Base-by-base conservation (phyloP, 2,113 vertebrate species). In the Scomber japonicus region DNA sequence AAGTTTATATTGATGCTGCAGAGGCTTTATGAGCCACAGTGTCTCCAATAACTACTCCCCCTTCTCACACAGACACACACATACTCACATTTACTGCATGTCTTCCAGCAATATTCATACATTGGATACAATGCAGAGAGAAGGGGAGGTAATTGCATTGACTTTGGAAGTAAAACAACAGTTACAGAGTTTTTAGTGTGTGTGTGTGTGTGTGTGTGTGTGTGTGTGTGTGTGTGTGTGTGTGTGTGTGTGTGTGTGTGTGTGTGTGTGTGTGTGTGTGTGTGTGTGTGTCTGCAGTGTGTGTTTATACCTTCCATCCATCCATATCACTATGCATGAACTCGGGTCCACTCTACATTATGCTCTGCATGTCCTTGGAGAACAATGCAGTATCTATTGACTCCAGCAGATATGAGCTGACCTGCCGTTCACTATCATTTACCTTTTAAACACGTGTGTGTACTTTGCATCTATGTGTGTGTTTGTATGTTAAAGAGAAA, bases 161-260 rank as follows among this genome's bases (percentile, higher is more conserved):
- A 91, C 81, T 89, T 85, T 65, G 82, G 68, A 75, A 64, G 82
- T 79, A 88, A 85, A 89, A 90, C 88, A 87, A 87, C 74, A 85
- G 81, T 89, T 88, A 83, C 71, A 88, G 76, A 54, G 56, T 80
- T 21, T 21, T 21, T 30, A 66, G 65, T 75, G 46, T 63, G 84
- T 67, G 55, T 64, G n/a, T n/a, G n/a, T n/a, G n/a, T n/a, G n/a
- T n/a, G n/a, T n/a, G n/a, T n/a, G n/a, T n/a, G 73, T 66, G 61
- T 78, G 68, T 82, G 77, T 66, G 62, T 68, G 71, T 80, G 44
- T 69, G 75, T 79, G 61, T 66, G 53, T 82, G 78, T 85, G 76
- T 56, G 31, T 75, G 83, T 46, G 68, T 27, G 48, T 72, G 73
- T 66, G 61, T 78, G 68, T 82, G 77, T 66, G 62, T 68, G 68